A percentile compares a stretch with the other conserved stretches of the same genome.
Evolutionary conservation across 2,113 vertebrate species (phyloP).

Genomic region (Microcebus jonahi): DNA sequence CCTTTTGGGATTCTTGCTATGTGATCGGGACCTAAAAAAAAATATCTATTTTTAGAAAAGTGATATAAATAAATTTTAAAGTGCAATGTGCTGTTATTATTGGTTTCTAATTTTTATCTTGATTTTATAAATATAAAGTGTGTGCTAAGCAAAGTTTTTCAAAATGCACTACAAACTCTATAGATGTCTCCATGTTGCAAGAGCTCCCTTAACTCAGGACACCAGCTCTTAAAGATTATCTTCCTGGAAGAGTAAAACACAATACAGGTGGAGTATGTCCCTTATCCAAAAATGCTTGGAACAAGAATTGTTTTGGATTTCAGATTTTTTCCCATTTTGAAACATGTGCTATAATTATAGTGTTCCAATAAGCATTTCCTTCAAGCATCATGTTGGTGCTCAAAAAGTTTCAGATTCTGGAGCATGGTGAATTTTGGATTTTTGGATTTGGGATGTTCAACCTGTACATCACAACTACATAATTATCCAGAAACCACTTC

Average conservation of each 20-base stretch:
- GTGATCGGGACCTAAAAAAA: slow-evolving; percentile 86
- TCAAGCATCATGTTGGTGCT: not conserved
- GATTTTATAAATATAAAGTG: slow-evolving; percentile 29
- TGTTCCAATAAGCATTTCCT: not conserved
- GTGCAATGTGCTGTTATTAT: not conserved
- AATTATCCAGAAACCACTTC: slow-evolving; percentile 12
- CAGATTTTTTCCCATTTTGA: not conserved
- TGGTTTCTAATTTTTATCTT: slow-evolving; percentile 12
- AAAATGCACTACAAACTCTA: not conserved
- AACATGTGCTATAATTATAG: not conserved
- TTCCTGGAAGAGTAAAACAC: not conserved
- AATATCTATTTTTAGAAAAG: slow-evolving; percentile 64
- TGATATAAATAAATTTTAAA: not conserved
- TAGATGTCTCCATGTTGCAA: not conserved
- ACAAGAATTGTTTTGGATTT: not conserved
- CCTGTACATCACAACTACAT: not conserved
- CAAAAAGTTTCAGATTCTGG: not conserved
- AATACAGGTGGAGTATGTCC: not conserved
- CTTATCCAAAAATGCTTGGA: not conserved
- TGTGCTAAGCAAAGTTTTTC: not conserved
- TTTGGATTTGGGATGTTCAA: not conserved
- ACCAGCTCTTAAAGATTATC: not conserved
- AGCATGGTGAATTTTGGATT: not conserved
- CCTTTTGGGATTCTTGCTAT: slow-evolving; percentile 90
- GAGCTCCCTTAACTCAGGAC: not conserved